These are phyloP conservation scores for zebrafish (Danio rerio) DNA, from an alignment of 2,113 vertebrate species.

Conservation along the genomic window DNA sequence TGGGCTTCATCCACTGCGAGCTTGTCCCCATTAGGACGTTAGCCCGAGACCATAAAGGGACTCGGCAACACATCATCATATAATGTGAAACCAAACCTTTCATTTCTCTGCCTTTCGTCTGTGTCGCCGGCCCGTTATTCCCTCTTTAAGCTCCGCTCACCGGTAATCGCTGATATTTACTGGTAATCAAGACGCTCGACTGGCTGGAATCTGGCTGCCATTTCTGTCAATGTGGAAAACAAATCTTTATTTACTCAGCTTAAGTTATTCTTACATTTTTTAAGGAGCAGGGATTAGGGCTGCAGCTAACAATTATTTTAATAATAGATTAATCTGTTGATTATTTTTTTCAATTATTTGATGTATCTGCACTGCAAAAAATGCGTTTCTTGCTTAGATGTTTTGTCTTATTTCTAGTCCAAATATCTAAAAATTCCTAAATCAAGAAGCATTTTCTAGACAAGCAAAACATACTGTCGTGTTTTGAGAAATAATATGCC, in stretches of 20 bases:
- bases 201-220: slow-evolving; percentile 68
- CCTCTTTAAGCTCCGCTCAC: slow-evolving; percentile 79
- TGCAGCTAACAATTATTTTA: too few species aligned
- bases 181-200: background rate
- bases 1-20: slow-evolving; percentile 99
- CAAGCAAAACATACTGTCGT: too few species aligned
- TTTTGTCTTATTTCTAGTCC: too few species aligned
- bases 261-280: too few species aligned
- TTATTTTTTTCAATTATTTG: too few species aligned
- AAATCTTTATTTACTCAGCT: background rate
- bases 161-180: slow-evolving; percentile 65
- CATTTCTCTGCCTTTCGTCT: slow-evolving; percentile 87
- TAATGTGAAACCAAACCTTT: slow-evolving; percentile 93
- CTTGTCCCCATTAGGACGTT: slow-evolving; percentile 99
- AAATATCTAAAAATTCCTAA: too few species aligned
- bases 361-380: too few species aligned
- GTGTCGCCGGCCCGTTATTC: slow-evolving; percentile 40
- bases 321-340: too few species aligned
- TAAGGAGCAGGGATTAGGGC: too few species aligned
- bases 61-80: slow-evolving; percentile 97
- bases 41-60: slow-evolving; percentile 94
- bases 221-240: slow-evolving; percentile 69
- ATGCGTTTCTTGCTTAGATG: too few species aligned
- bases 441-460: too few species aligned
- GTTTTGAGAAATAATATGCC: too few species aligned